These are phyloP conservation scores for Polymixis lichenea DNA, from an alignment of 2,888 invertebrate genomes.

Conservation along the genomic window DNA sequence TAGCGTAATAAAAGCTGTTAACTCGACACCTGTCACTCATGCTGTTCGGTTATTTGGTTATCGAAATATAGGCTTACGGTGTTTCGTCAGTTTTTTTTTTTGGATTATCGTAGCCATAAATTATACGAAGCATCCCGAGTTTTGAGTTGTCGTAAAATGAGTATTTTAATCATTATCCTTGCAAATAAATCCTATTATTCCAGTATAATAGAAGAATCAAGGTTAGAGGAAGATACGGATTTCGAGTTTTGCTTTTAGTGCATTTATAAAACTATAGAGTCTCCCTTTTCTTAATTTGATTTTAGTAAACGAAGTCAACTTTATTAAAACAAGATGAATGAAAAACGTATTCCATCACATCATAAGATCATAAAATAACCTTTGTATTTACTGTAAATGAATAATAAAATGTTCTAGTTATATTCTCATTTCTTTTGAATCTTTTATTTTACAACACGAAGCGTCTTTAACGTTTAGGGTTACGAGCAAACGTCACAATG, in stretches of 20 bases:
- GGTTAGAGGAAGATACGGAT: no score
- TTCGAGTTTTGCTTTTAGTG: neutral
- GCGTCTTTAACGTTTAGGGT: slow-evolving; percentile 67
- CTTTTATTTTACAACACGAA: slow-evolving; percentile 62
- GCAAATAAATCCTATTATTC: neutral
- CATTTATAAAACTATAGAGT: neutral
- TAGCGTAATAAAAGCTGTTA: slow-evolving; percentile 82
- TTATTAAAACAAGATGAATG: neutral
- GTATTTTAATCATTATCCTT: neutral
- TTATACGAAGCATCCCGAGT: slow-evolving; percentile 1
- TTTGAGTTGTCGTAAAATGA: slow-evolving; percentile 5
- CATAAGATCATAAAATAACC: slow-evolving; percentile 12
- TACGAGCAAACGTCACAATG: slow-evolving; percentile 67
- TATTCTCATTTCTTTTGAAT: slow-evolving; percentile 57
- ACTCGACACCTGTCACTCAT: slow-evolving; percentile 83
- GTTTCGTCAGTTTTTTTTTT: slow-evolving; percentile 32
- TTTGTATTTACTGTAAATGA: slow-evolving; percentile 53
- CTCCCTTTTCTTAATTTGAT: no score
- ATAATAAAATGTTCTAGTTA: slow-evolving; percentile 61
- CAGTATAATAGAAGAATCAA: no score
- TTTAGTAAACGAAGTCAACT: neutral
- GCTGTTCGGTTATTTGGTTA: slow-evolving; percentile 67
- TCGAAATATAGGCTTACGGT: slow-evolving; percentile 54
- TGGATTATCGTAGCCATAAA: slow-evolving; percentile 43
- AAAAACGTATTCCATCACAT: slow-evolving; percentile 21